Conservation (phyloP, 2,113 vertebrate genomes). For the Eulemur macaco region DNA sequence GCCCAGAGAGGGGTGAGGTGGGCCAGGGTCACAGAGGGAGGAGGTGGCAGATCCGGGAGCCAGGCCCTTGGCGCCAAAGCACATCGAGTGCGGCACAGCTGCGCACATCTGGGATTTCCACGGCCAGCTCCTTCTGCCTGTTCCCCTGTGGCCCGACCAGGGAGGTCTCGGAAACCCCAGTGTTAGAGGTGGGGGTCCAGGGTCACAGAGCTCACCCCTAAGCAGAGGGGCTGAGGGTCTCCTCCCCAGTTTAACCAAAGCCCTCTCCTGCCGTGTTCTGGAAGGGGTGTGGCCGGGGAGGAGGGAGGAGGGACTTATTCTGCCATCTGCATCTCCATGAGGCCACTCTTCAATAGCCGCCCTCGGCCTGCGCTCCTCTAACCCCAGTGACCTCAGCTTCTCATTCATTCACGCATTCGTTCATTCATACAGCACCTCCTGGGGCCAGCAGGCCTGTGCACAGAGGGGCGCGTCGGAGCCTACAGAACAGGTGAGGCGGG, state of each 20-base stretch:
- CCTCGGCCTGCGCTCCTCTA: neutral
- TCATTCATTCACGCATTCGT: neutral
- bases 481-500: neutral
- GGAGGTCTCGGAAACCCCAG: neutral
- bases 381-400: neutral
- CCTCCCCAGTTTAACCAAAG: neutral
- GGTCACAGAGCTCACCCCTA: neutral
- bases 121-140: neutral
- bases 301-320: neutral
- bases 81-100: rapidly evolving
- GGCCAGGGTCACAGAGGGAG: neutral
- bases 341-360: neutral
- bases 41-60: neutral
- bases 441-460: neutral
- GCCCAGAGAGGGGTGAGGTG: neutral
- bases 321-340: neutral
- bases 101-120: rapidly evolving
- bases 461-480: neutral
- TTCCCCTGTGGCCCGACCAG: neutral
- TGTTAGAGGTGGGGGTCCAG: neutral
- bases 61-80: neutral
- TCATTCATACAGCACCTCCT: neutral
- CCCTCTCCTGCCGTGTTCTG: rapidly evolving
- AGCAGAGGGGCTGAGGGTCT: neutral
- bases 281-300: neutral